Conservation (phyloP, 2,888 invertebrate species). For the Selenia dentaria region DNA sequence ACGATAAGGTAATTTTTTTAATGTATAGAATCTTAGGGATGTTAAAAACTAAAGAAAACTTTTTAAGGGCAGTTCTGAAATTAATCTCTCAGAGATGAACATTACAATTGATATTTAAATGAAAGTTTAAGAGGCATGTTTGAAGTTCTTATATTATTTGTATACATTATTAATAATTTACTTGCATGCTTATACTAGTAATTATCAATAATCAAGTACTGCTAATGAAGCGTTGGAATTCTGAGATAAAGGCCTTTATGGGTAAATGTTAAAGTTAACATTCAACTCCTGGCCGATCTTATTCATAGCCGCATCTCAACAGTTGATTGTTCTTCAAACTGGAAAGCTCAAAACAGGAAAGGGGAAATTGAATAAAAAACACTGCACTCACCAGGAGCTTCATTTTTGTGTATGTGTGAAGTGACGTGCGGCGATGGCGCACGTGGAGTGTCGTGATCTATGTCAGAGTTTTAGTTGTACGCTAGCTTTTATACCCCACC, state of each 20-base stretch:
- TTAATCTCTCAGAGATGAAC: too few relatives aligned
- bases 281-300: conserved; percentile 60
- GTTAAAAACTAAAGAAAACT: too few relatives aligned
- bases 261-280: conserved; percentile 76
- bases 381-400: conserved; percentile 76
- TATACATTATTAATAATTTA: too few relatives aligned
- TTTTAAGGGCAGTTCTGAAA: too few relatives aligned
- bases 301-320: conserved; percentile 61
- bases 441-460: conserved; percentile 76
- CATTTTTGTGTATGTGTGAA: conserved; percentile 68
- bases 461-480: conserved; percentile 78
- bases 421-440: conserved; percentile 63
- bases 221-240: conserved; percentile 58
- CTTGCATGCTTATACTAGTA: too few relatives aligned
- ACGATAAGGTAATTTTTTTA: too few relatives aligned
- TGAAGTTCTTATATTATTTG: too few relatives aligned
- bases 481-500: conserved; percentile 82
- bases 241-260: conserved; percentile 53
- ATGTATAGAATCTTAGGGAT: too few relatives aligned
- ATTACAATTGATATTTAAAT: too few relatives aligned
- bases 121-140: too few relatives aligned
- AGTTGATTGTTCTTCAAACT: conserved; percentile 54
- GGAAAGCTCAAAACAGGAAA: conserved; percentile 32
- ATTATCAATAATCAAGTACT: conserved; percentile 22
- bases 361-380: conserved; percentile 35